Evolutionary conservation across 2,113 vertebrate genomes (phyloP).

Genomic region (Raja brachyura): DNA sequence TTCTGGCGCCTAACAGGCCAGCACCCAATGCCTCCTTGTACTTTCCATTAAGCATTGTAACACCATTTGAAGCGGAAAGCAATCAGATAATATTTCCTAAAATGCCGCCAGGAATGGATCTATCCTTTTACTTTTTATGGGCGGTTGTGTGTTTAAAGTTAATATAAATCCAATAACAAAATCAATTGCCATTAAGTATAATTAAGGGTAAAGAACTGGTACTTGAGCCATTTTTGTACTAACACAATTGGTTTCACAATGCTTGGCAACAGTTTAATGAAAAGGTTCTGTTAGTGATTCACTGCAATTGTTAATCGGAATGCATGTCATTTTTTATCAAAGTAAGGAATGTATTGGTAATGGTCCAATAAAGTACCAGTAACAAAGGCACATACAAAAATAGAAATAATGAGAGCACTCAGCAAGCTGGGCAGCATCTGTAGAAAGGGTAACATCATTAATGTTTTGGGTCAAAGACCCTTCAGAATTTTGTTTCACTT

Average conservation of each 20-base stretch:
- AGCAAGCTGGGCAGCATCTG: too few species aligned
- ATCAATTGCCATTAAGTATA: constrained; percentile 26
- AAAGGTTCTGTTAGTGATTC: neutral
- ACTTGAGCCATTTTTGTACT: neutral
- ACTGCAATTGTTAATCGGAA: neutral
- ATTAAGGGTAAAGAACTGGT: constrained; percentile 10
- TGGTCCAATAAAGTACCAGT: too few species aligned
- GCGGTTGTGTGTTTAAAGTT: constrained; percentile 8
- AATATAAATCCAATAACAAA: constrained; percentile 28
- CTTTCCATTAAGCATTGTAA: neutral
- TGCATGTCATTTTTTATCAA: neutral
- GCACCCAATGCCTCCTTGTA: neutral
- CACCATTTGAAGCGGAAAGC: neutral
- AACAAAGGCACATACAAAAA: too few species aligned
- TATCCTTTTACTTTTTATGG: neutral
- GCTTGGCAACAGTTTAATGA: constrained; percentile 1
- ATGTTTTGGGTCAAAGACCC: too few species aligned
- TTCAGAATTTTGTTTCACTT: too few species aligned
- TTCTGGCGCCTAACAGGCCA: neutral
- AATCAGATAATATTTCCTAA: neutral
- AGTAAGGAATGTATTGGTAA: neutral
- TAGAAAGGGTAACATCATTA: too few species aligned
- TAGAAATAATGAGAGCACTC: too few species aligned
- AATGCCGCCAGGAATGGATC: constrained; percentile 7
- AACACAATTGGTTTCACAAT: neutral